Conservation (phyloP, 1,140 invertebrate species). For the Macrosteles quadrilineatus region DNA sequence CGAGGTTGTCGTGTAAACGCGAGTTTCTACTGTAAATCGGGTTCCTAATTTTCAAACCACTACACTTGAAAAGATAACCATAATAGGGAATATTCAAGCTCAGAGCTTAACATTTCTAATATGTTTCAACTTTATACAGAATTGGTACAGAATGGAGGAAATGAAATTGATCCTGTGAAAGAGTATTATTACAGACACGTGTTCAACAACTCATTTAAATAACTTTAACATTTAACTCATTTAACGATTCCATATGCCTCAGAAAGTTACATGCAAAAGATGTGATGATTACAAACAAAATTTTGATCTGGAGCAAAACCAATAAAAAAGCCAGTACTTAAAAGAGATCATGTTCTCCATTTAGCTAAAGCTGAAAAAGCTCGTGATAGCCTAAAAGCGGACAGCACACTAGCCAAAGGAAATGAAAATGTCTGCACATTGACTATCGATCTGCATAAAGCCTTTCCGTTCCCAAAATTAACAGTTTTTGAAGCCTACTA, state of each 20-base stretch:
- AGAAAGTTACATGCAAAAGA: constrained; percentile 27
- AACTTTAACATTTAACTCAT: constrained; percentile 27
- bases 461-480: constrained; percentile 30
- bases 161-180: constrained; percentile 24
- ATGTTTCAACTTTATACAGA: constrained; percentile 20
- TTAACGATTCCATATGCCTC: constrained; percentile 31
- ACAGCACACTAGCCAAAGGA: neutral
- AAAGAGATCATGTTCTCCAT: constrained; percentile 26
- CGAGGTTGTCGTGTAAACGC: too few relatives aligned
- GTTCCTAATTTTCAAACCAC: constrained; percentile 27
- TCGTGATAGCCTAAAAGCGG: constrained; percentile 4
- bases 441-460: constrained; percentile 32
- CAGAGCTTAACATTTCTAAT: constrained; percentile 20
- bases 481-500: constrained; percentile 35
- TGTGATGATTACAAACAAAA: constrained; percentile 26
- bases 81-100: constrained; percentile 22
- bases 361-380: constrained; percentile 30
- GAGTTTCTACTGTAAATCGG: too few relatives aligned
- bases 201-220: too few relatives aligned
- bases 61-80: constrained; percentile 23
- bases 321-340: constrained; percentile 12
- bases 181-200: constrained; percentile 25
- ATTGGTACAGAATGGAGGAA: constrained; percentile 11
- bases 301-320: neutral
- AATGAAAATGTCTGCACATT: neutral